Evolutionary conservation across 2,888 invertebrate genomes (phyloP), one percentile per base, ranked within the genome.

Genomic region (Pyrrhia umbra): DNA sequence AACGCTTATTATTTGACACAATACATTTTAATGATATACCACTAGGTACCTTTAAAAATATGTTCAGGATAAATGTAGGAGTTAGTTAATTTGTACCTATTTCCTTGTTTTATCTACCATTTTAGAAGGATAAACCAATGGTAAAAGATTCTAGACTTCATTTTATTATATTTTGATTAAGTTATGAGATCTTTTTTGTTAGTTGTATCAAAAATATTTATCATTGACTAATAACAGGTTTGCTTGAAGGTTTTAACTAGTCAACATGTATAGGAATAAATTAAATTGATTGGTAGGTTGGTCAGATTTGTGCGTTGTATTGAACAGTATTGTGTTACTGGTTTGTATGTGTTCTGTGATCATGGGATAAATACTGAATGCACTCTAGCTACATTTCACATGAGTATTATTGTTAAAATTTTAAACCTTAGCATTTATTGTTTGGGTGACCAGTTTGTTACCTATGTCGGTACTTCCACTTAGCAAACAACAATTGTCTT

Each of bases 401-500:
- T 23, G 34, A 6, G 5, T 15, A 25, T 30, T 54, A 30, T 15
- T 18, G 27, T 16, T 25, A 61, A 16, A 16, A 15, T 13, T 34
- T 25, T 8, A 34, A 1, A 61, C 20, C 20, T 49, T 3, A 18
- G 16, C n/a, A 2, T 30, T 39, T 25, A 42, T 71, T 47, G 18
- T 25, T 64, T 50, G 43, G 6, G 1, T 37, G 15, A 45, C 8
- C 25, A 66, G 27, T 42, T 42, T 59, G 25, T 60, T 34, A 34
- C 5, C 20, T 43, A 55, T 37, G 56, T 60, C 21, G 18, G 52
- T 30, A 8, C 20, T 52, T 15, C 37, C 18, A 46, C 42, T 54
- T 57, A 56, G 64, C 39, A 67, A 51, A 58, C 46, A 49, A 69
- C 60, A 65, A 69, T 65, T 46, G 57, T 67, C 56, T 57, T 57